These are phyloP conservation scores for Euwallacea fornicatus DNA, from an alignment of 1,140 invertebrate genomes.

Conservation along the genomic window DNA sequence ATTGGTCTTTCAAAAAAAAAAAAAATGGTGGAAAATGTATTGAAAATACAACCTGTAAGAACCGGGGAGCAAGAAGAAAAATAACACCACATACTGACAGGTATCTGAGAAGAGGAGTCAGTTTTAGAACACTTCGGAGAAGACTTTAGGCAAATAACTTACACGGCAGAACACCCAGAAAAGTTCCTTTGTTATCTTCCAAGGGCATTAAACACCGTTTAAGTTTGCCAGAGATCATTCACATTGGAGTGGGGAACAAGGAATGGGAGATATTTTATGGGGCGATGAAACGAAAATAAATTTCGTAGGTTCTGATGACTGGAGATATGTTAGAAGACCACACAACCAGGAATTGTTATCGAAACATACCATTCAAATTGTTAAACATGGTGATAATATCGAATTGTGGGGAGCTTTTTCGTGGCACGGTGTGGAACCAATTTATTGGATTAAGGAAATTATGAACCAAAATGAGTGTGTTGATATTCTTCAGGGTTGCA, in stretches of 20 bases:
- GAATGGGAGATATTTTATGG: neutral
- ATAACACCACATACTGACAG: neutral
- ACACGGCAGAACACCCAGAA: neutral
- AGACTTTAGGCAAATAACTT: neutral
- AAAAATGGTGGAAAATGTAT: neutral
- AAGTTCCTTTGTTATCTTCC: neutral
- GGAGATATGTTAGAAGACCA: neutral
- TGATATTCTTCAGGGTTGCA: no score
- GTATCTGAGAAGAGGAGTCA: neutral
- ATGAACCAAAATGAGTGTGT: no score
- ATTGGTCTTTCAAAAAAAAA: conserved; percentile 6
- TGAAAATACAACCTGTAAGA: neutral
- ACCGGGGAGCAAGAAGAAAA: neutral
- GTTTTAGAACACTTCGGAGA: neutral
- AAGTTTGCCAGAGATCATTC: neutral
- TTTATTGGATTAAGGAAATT: no score
- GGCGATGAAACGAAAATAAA: neutral
- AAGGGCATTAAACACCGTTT: neutral
- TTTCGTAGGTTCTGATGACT: neutral
- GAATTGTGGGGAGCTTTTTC: no score
- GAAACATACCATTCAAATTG: neutral
- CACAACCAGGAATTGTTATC: neutral
- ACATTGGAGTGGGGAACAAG: neutral
- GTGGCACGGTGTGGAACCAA: no score
- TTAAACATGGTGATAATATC: neutral